Conservation (phyloP, 53 echinoderm and acorn worm genomes). For the Paelopatides confundens region DNA sequence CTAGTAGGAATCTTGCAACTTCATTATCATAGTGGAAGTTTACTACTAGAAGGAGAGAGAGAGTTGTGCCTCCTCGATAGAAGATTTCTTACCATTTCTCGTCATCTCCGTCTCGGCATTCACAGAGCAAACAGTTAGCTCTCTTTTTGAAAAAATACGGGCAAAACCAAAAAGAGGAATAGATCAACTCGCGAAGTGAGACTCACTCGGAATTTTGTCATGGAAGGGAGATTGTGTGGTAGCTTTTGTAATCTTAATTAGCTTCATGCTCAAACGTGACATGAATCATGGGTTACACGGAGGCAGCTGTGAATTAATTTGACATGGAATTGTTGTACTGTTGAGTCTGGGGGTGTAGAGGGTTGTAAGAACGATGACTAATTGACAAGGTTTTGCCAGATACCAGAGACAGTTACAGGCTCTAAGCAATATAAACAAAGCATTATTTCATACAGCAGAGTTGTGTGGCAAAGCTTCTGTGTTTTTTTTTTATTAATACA, state of each 20-base stretch:
- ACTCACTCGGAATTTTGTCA: too few relatives aligned
- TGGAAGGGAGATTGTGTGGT: not conserved
- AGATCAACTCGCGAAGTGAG: too few relatives aligned
- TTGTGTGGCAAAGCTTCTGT: too few relatives aligned
- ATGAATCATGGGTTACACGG: not conserved
- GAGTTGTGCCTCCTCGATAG: not conserved
- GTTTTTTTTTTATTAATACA: too few relatives aligned
- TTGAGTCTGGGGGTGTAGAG: not conserved
- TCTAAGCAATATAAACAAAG: not conserved
- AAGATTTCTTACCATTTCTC: too few relatives aligned
- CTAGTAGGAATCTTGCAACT: not conserved
- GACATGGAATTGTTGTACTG: not conserved
- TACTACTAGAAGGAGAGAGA: not conserved
- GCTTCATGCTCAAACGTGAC: not conserved
- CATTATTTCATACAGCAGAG: not conserved
- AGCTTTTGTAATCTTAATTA: not conserved
- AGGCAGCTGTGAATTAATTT: not conserved
- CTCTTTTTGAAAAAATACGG: too few relatives aligned
- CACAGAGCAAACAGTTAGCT: too few relatives aligned
- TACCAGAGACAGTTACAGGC: not conserved
- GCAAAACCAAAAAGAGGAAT: too few relatives aligned
- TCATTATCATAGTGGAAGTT: not conserved
- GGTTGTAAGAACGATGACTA: not conserved
- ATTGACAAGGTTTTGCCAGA: not conserved
- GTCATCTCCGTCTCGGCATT: too few relatives aligned